Evolutionary conservation across 2,113 vertebrate species (phyloP), one percentile per base, ranked within the genome.

Genomic region (Nothoprocta perdicaria): DNA sequence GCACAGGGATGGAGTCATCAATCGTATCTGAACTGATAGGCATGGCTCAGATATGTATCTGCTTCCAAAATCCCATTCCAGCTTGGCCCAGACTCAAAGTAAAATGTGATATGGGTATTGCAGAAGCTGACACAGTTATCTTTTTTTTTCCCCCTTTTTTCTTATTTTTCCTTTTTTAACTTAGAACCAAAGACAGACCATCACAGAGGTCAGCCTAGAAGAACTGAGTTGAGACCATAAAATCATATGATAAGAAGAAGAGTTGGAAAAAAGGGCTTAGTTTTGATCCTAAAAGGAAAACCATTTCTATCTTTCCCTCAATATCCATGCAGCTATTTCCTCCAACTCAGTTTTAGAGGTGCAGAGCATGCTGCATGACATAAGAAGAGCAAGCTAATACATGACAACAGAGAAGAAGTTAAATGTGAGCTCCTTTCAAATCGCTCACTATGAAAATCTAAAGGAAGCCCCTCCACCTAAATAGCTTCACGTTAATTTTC

Each of bases 401-500:
- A 52, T 5, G 67, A 74, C 67, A 80, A 22, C n/a, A 33, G 69
- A 83, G 65, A 82, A 80, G 65, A 61, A 96, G 74, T 55, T 72
- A 84, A 76, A 92, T 84, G 35, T 80, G 62, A 92, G 61, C 14
- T 93, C 31, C 61, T 93, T 91, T 93, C 43, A 46, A 79, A 68
- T 78, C 8, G 1, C 89, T 87, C 85, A 84, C 75, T 0, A 6
- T 41, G 95, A 1, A 3, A 46, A 84, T 93, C 61, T 16, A 82
- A 82, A 88, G 53, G 86, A 85, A 94, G 82, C 57, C 46, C 66
- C 75, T 89, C 79, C 73, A 55, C 73, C 84, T 86, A 93, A 95
- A 95, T 62, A 73, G 63, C 66, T 95, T 86, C 89, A 86, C 0
- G 41, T 92, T 92, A 68, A 71, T 97, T 92, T 95, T 93, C 91